Base-by-base conservation (phyloP, 2,797 vertebrate genomes). In the Parauchenoglanis punctatus region DNA sequence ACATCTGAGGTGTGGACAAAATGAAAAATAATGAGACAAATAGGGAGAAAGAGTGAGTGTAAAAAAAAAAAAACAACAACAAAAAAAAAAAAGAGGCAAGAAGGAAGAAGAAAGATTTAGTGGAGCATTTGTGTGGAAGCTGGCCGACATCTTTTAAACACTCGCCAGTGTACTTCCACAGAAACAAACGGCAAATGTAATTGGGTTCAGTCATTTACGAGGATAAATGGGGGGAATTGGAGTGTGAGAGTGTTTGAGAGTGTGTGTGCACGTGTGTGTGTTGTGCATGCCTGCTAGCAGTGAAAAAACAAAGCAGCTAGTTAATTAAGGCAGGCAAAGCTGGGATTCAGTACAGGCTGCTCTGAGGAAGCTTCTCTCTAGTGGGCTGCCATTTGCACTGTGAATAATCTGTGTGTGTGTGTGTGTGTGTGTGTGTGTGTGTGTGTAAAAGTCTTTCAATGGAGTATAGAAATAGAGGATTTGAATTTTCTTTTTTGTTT, bases 311-410 rank as follows among this genome's bases (percentile, higher is more conserved):
- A 85, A 81, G 20, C 85, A 58, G 70, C 84, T 63, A 82, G 86
- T 89, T 93, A 89, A 93, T 94, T 92, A 93, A 90, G 87, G 85
- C 86, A 82, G 86, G 72, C 77, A 91, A 81, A 89, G 86, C 70
- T 87, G 76, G 44, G 86, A 83, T 88, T 87, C 86, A 70, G 11
- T 87, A 81, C 54, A 67, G 65, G 81, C 87, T 85, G 78, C 85
- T 90, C 87, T 46, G 83, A 70, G 87, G 68, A 61, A 88, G 85
- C 28, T 82, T 72, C 44, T 90, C 73, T 91, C 91, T 87, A 85
- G 83, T 91, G 90, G 85, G 89, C 88, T 91, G 90, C 89, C 86
- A 91, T 93, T 93, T 91, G 85, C 85, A 90, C 89, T 90, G 82
- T 67, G 83, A 90, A 90, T 88, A 85, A 89, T 91, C 85, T 87